Conservation (phyloP, 2,888 invertebrate genomes). For the Eupithecia pulchellata region DNA sequence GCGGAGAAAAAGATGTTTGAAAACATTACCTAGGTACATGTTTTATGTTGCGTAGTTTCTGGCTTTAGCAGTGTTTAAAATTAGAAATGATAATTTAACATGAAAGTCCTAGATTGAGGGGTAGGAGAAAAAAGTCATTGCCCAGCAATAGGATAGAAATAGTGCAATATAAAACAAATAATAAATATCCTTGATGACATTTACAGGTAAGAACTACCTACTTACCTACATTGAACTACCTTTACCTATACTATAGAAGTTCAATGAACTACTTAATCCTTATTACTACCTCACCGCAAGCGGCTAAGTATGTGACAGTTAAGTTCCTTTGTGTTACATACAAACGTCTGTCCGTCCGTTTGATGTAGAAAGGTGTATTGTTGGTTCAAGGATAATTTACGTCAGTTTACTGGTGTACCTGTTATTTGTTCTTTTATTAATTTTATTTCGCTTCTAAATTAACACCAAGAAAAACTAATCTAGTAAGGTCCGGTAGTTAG, state of each 20-base stretch:
- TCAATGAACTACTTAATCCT: conserved; percentile 31
- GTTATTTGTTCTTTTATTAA: background rate
- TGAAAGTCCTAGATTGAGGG: too few relatives aligned
- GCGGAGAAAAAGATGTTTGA: too few relatives aligned
- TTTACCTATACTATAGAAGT: conserved; percentile 7
- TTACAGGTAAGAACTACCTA: background rate
- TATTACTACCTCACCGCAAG: conserved; percentile 50
- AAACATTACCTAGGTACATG: too few relatives aligned
- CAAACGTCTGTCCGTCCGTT: conserved; percentile 53
- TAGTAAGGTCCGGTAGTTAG: background rate
- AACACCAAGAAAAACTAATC: background rate
- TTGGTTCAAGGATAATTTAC: background rate
- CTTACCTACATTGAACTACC: background rate
- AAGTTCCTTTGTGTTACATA: conserved; percentile 59
- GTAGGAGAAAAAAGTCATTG: too few relatives aligned
- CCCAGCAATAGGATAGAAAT: too few relatives aligned
- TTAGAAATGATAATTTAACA: too few relatives aligned
- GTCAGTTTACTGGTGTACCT: background rate
- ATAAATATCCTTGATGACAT: background rate
- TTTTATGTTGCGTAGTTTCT: too few relatives aligned
- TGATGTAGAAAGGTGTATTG: conserved; percentile 35
- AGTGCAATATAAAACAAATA: too few relatives aligned
- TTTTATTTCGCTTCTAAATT: background rate
- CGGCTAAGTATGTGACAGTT: conserved; percentile 60
- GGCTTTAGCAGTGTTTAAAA: too few relatives aligned